These are phyloP conservation scores for Oxyteleia sp. DNA, from an alignment of 2,888 invertebrate genomes.

Conservation along the genomic window DNA sequence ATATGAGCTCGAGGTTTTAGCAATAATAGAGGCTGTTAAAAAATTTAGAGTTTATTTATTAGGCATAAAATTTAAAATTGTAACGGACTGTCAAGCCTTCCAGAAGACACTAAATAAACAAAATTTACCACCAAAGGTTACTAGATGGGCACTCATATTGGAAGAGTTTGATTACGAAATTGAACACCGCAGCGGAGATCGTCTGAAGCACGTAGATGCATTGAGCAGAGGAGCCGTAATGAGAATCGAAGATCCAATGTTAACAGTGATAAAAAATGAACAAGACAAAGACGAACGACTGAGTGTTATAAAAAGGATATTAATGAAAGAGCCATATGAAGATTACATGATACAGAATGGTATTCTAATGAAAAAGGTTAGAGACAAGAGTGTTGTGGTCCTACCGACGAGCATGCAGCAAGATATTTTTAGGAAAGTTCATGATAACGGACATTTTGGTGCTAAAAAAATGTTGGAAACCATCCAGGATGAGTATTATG, in stretches of 20 bases:
- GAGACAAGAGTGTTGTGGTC: slow-evolving; percentile 4
- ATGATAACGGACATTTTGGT: slow-evolving; percentile 67
- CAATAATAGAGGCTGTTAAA: neutral
- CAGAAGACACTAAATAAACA: slow-evolving; percentile 11
- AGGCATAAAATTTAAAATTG: slow-evolving; percentile 14
- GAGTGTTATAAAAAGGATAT: slow-evolving; percentile 3
- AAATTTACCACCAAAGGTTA: slow-evolving; percentile 21
- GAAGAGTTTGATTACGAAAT: too few relatives aligned
- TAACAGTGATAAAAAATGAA: slow-evolving; percentile 24
- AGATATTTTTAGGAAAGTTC: slow-evolving; percentile 41
- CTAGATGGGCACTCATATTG: slow-evolving; percentile 21
- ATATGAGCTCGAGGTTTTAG: too few relatives aligned
- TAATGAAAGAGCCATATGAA: slow-evolving; percentile 35
- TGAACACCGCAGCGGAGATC: too few relatives aligned
- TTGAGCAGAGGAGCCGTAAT: slow-evolving; percentile 65
- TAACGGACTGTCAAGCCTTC: slow-evolving; percentile 33
- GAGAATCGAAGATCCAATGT: slow-evolving; percentile 45
- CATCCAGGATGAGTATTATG: slow-evolving; percentile 52
- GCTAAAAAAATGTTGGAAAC: slow-evolving; percentile 52
- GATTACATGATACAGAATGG: slow-evolving; percentile 47
- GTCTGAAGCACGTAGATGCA: slow-evolving; percentile 57
- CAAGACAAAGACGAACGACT: slow-evolving; percentile 35
- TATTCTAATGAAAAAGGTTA: slow-evolving; percentile 2
- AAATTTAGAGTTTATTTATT: slow-evolving; percentile 4
- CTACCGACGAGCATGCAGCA: slow-evolving; percentile 52